Conservation (phyloP, 2,113 vertebrate genomes). For the Pyxicephalus adspersus region DNA sequence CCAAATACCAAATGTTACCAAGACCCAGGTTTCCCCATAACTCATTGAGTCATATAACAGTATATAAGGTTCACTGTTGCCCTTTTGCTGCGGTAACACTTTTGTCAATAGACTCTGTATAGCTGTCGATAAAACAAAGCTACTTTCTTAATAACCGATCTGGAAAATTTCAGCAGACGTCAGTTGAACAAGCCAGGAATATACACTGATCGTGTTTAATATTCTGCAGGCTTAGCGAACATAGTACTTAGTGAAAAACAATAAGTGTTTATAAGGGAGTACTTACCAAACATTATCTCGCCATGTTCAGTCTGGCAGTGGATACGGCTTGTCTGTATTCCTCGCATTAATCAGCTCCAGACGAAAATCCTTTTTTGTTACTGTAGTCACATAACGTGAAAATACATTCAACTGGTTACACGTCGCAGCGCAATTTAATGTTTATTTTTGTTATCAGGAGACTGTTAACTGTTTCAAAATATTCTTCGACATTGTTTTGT, state of each 20-base stretch:
- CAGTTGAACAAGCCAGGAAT: constrained; percentile 2
- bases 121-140: constrained; percentile 1
- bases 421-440: constrained; percentile 13
- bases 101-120: neutral
- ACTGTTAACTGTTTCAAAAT: constrained; percentile 29
- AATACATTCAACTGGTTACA: constrained; percentile 10
- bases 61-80: too few relatives aligned
- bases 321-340: constrained; percentile 41
- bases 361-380: constrained; percentile 37
- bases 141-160: constrained; percentile 16
- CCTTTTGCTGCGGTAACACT: too few relatives aligned
- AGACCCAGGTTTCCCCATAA: too few relatives aligned
- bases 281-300: constrained; percentile 38
- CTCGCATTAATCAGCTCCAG: constrained; percentile 43
- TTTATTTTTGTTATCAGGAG: constrained; percentile 24
- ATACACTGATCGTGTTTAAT: neutral
- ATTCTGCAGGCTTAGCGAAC: constrained; percentile 7
- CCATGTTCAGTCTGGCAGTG: neutral
- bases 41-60: too few relatives aligned
- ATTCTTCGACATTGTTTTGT: constrained; percentile 37
- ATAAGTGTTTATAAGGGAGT: constrained; percentile 42
- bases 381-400: constrained; percentile 29
- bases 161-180: constrained; percentile 26
- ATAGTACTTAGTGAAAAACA: constrained; percentile 24
- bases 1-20: too few relatives aligned